Base-by-base conservation (phyloP, 2,888 invertebrate genomes). In the Leucophora obtusa region DNA sequence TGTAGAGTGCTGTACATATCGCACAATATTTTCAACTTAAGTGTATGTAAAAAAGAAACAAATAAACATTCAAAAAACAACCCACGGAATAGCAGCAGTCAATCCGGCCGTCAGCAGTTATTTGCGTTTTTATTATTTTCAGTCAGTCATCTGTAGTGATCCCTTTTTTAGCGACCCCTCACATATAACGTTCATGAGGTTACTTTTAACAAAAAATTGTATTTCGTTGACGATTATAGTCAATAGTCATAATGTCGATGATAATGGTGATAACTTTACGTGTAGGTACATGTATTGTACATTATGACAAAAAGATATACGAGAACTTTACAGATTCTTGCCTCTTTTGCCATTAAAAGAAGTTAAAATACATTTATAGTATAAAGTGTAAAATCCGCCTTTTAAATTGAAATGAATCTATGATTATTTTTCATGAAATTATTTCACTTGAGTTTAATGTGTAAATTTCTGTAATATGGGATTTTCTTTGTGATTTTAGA, bases 401-500 rank as follows among this genome's bases (percentile, higher is more conserved):
- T 47, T 78, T 47, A 68, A 78, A 78, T 73, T 78, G 73, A 68
- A 68, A 73, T 72, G 56, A 72, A 72, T 78, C 78, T 56, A 66
- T 50, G 54, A 73, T 62, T 72, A 54, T 53, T 66, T 71, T 62
- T 15, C 24, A 56, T 70, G 56, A 69, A 76, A 63, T 76, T 76
- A 66, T 60, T 69, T 62, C 47, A 62, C 14, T 24, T 54, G 21
- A 54, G 21, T n/a, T 54, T 54, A 4, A 54, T 24, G 6, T 47
- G 43, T 47, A 47, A n/a, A 2, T 8, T 43, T 47, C 3, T 47
- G 43, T n/a, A 1, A 47, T n/a, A 38, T n/a, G n/a, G 43, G 43
- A 0, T 47, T n/a, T 47, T 47, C n/a, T 47, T 47, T 38, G 38
- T 38, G 38, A 38, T 38, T 38, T 38, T 38, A 6, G 8, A 35